These are phyloP conservation scores for Neoarius graeffei DNA, from an alignment of 2,113 vertebrate species.

Conservation along the genomic window DNA sequence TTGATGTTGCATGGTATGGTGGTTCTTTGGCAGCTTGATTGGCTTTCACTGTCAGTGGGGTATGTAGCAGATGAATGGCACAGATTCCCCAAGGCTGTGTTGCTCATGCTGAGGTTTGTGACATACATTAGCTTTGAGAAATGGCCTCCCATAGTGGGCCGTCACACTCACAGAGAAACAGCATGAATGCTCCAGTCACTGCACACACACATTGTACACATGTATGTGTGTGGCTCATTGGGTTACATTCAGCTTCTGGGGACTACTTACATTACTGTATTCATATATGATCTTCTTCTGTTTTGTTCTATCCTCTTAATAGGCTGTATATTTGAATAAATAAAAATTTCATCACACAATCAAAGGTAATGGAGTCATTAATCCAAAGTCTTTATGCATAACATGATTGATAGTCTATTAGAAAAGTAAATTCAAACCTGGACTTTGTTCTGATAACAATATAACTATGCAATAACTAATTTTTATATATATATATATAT, in stretches of 20 bases:
- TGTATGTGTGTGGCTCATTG: conserved; percentile 10
- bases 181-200: conserved; percentile 28
- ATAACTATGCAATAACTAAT: background rate
- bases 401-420: background rate
- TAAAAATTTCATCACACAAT: background rate
- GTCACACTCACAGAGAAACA: conserved; percentile 40
- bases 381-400: background rate
- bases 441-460: background rate
- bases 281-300: background rate
- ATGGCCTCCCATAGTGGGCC: conserved; percentile 48
- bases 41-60: conserved; percentile 42
- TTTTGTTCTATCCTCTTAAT: background rate
- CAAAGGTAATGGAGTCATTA: background rate
- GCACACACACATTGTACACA: background rate
- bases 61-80: conserved; percentile 44
- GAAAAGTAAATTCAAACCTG: background rate
- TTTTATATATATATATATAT: too few species aligned
- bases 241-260: background rate
- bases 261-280: background rate
- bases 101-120: conserved; percentile 47
- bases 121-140: conserved; percentile 54
- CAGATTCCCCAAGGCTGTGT: conserved; percentile 44
- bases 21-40: conserved; percentile 35
- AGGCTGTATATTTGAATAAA: background rate
- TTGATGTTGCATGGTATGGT: conserved; percentile 12